A percentile compares a stretch with the other conserved stretches of the same genome.
Conservation (phyloP, 2,888 invertebrate species). For the Xylophagus ater region DNA sequence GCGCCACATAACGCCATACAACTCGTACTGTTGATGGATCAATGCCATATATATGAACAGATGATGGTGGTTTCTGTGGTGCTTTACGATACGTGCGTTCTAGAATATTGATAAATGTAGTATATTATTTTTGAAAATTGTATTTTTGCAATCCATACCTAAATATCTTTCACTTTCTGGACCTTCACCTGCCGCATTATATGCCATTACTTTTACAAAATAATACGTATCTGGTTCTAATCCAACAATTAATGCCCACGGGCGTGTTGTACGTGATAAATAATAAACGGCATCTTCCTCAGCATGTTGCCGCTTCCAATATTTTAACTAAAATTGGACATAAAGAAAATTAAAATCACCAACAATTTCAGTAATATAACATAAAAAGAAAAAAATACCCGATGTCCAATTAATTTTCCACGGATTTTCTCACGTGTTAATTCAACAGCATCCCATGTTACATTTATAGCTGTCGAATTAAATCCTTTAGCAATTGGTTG, state of each 20-base stretch:
- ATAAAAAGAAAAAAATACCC: conserved; percentile 41
- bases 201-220: conserved; percentile 89
- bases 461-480: conserved; percentile 87
- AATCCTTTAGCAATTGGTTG: conserved; percentile 64
- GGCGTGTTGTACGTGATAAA: conserved; percentile 68
- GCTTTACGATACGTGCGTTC: conserved; percentile 84
- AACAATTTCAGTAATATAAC: conserved; percentile 1
- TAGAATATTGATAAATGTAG: conserved; percentile 17
- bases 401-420: conserved; percentile 85
- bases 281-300: conserved; percentile 75
- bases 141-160: conserved; percentile 37
- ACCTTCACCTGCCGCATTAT: conserved; percentile 91
- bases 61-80: conserved; percentile 88
- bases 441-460: conserved; percentile 81
- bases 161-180: conserved; percentile 85
- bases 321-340: conserved; percentile 55
- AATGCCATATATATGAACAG: conserved; percentile 72
- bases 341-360: conserved; percentile 15
- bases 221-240: conserved; percentile 88
- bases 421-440: conserved; percentile 72
- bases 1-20: conserved; percentile 88
- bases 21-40: conserved; percentile 81
- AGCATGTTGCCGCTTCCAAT: conserved; percentile 68
- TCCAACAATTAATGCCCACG: conserved; percentile 86
- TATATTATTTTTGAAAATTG: conserved; percentile 3